Evolutionary conservation across 64 coral and sea anemone species (phyloP).

Genomic region (Cladopsammia gracilis): DNA sequence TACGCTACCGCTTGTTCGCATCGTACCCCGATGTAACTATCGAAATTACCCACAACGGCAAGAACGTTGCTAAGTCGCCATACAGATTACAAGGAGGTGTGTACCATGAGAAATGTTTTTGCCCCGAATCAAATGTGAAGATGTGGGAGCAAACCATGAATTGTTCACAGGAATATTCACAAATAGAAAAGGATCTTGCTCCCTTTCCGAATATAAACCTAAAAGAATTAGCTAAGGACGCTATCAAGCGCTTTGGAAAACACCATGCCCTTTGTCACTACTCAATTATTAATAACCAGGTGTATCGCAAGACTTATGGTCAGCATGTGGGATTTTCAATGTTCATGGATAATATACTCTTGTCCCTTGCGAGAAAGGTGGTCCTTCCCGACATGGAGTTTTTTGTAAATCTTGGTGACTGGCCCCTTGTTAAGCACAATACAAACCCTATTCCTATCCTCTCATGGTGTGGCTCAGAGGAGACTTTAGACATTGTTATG

Average conservation of each 20-base stretch:
- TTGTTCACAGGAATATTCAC: conserved; percentile 74
- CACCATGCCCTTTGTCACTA: conserved; percentile 97
- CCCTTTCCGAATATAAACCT: conserved; percentile 85
- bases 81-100: conserved; percentile 91
- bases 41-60: conserved; percentile 81
- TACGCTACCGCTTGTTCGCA: conserved; percentile 81
- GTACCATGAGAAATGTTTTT: conserved; percentile 97
- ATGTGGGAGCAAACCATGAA: conserved; percentile 75
- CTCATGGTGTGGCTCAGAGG: conserved; percentile 99
- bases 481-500: conserved; percentile 96
- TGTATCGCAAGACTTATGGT: conserved; percentile 93
- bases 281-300: conserved; percentile 90
- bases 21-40: conserved; percentile 87
- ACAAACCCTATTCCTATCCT: conserved; percentile 83
- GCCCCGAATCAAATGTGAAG: conserved; percentile 66
- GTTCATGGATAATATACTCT: conserved; percentile 94
- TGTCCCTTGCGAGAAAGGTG: conserved; percentile 94
- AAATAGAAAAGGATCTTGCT: conserved; percentile 84
- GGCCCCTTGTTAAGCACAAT: conserved; percentile 81
- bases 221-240: conserved; percentile 85
- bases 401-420: conserved; percentile 99
- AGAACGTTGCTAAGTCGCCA: conserved; percentile 90
- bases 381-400: conserved; percentile 95
- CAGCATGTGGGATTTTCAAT: conserved; percentile 99
- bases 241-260: conserved; percentile 88